These are phyloP conservation scores for Macropodus opercularis DNA, from an alignment of 2,797 vertebrate species.

Conservation along the genomic window DNA sequence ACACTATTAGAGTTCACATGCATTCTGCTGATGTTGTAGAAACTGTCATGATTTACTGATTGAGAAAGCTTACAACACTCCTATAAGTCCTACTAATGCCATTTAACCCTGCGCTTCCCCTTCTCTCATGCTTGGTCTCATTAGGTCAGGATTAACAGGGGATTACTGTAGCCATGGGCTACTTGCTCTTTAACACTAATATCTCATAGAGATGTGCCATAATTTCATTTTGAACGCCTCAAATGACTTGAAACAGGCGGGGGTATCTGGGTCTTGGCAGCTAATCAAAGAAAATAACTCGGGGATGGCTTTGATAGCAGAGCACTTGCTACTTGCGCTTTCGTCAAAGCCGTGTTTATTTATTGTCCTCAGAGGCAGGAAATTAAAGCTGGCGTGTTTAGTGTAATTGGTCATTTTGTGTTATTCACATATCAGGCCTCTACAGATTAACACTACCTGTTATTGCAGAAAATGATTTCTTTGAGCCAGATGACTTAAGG, in stretches of 20 bases:
- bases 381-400: constrained; percentile 76
- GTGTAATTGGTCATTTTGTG: constrained; percentile 77
- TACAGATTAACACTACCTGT: constrained; percentile 59
- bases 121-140: constrained; percentile 69
- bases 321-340: constrained; percentile 65
- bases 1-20: constrained; percentile 6
- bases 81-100: constrained; percentile 60
- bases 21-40: constrained; percentile 16
- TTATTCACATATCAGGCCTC: constrained; percentile 63
- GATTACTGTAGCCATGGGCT: constrained; percentile 76
- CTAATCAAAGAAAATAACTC: constrained; percentile 80
- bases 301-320: constrained; percentile 70
- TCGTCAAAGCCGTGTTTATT: constrained; percentile 71
- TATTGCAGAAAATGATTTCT: constrained; percentile 66
- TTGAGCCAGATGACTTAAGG: constrained; percentile 36
- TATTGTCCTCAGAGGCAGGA: constrained; percentile 73
- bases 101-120: constrained; percentile 68
- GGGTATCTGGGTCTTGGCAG: constrained; percentile 75
- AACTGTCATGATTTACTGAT: constrained; percentile 50
- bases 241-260: constrained; percentile 73
- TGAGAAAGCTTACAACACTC: constrained; percentile 36
- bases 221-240: constrained; percentile 79
- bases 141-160: constrained; percentile 80
- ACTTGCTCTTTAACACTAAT: constrained; percentile 76
- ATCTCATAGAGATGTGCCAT: constrained; percentile 72